Evolutionary conservation across 2,113 vertebrate genomes (phyloP).

Genomic region (Dolichotis patagonum): DNA sequence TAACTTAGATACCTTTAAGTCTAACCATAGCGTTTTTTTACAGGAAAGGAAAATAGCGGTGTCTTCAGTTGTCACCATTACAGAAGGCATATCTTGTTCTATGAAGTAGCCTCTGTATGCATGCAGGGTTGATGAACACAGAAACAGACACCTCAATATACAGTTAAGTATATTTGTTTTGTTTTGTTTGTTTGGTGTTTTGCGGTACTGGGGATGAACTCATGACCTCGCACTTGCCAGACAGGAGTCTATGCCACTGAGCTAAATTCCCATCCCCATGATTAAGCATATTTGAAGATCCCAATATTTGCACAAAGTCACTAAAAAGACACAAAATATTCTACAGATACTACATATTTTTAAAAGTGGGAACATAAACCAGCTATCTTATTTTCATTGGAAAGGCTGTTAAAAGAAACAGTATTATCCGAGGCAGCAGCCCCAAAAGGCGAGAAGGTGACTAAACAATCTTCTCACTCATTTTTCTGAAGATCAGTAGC

Average conservation of each 20-base stretch:
- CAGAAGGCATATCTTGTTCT: neutral
- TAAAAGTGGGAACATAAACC: neutral
- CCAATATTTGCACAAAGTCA: conserved; percentile 18
- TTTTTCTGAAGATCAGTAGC: neutral
- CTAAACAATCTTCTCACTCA: neutral
- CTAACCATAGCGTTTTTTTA: neutral
- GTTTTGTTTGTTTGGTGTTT: too few species aligned
- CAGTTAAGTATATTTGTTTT: neutral
- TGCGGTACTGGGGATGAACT: too few species aligned
- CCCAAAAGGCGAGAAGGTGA: neutral
- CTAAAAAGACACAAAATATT: neutral
- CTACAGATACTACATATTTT: neutral
- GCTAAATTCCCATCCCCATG: too few species aligned
- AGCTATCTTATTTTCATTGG: neutral
- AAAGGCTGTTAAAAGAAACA: neutral
- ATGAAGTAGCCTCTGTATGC: neutral
- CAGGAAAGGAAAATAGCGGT: neutral
- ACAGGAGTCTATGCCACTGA: too few species aligned
- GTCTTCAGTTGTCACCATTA: neutral
- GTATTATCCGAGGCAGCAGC: neutral
- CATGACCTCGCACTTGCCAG: too few species aligned
- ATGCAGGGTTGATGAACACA: neutral
- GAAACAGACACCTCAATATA: neutral
- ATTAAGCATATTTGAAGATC: neutral
- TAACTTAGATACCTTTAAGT: neutral